phyloP scores from a whole-genome alignment of 2,888 invertebrate genomes.

The Drosophila kambysellisi region DNA sequence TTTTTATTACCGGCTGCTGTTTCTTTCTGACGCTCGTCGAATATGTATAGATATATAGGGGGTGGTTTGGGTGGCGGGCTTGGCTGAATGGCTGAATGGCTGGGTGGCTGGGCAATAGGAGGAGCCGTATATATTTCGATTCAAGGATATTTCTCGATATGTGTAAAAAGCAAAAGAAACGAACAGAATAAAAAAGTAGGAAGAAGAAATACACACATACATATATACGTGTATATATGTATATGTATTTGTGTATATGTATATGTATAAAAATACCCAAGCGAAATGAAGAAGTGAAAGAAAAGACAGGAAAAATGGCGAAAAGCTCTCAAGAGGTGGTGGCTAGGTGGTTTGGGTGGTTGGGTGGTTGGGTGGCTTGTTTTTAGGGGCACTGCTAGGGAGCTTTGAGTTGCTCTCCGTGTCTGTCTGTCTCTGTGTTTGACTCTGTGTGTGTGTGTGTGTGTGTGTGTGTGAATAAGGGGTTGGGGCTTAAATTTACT shows the following conservation, averaged over 20 bases:
- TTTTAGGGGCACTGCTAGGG: slow-evolving; percentile 33
- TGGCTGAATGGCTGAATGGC: background rate
- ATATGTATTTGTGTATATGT: slow-evolving; percentile 2
- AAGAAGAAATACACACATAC: background rate
- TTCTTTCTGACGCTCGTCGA: slow-evolving; percentile 67
- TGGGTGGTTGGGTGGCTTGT: slow-evolving; percentile 1
- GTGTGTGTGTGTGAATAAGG: slow-evolving; percentile 21
- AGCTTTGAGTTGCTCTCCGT: slow-evolving; percentile 52
- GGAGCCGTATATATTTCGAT: slow-evolving; percentile 78
- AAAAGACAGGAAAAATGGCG: slow-evolving; percentile 63
- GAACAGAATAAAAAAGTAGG: slow-evolving; percentile 15
- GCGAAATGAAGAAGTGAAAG: slow-evolving; percentile 55
- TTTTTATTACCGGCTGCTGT: slow-evolving; percentile 68
- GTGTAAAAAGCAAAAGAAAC: slow-evolving; percentile 57
- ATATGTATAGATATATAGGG: slow-evolving; percentile 66
- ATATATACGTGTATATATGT: background rate
- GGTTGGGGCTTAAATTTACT: slow-evolving; percentile 2
- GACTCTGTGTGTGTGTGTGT: slow-evolving; percentile 6
- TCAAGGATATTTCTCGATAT: slow-evolving; percentile 80
- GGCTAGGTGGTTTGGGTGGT: background rate
- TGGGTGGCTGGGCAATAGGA: slow-evolving; percentile 39
- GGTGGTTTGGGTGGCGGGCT: background rate
- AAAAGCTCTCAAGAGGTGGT: slow-evolving; percentile 51
- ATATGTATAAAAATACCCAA: slow-evolving; percentile 29
- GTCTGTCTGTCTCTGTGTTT: slow-evolving; percentile 15